Evolutionary conservation across 2,888 invertebrate genomes (phyloP).

Genomic region (Mylabris sibirica): DNA sequence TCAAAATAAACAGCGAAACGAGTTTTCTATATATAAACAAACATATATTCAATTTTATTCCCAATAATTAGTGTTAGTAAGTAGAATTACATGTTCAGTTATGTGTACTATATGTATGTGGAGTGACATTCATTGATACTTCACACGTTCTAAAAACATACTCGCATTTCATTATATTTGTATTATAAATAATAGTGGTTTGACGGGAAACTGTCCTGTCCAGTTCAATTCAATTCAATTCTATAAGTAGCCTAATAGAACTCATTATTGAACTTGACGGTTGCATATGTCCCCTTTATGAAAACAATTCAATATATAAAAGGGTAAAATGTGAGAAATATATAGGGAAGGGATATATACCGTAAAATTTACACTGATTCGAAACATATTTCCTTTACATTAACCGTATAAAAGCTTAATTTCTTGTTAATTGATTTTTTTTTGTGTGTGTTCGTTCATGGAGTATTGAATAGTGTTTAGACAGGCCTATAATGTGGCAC

Average conservation of each 20-base stretch:
- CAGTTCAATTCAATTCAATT: slow-evolving; percentile 35
- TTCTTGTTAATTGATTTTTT: slow-evolving; percentile 52
- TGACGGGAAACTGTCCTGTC: slow-evolving; percentile 45
- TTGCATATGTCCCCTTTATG: slow-evolving; percentile 50
- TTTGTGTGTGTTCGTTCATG: slow-evolving; percentile 27
- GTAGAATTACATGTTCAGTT: slow-evolving; percentile 20
- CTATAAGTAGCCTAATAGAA: slow-evolving; percentile 49
- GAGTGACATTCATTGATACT: slow-evolving; percentile 29
- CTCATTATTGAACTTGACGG: slow-evolving; percentile 52
- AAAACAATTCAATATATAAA: slow-evolving; percentile 50
- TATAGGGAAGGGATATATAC: neutral
- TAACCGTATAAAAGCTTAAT: neutral
- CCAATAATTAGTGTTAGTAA: neutral
- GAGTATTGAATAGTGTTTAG: slow-evolving; percentile 53
- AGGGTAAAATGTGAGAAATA: slow-evolving; percentile 40
- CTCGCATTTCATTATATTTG: slow-evolving; percentile 20
- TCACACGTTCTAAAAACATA: slow-evolving; percentile 36
- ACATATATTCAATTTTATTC: neutral
- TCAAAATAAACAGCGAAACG: neutral
- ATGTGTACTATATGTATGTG: neutral
- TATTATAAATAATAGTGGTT: slow-evolving; percentile 28
- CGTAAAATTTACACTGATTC: neutral
- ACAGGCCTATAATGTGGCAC: slow-evolving; percentile 54
- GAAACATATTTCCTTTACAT: neutral
- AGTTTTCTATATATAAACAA: neutral